phyloP scores from a whole-genome alignment of 2,888 invertebrate genomes.

The Globia sparganii region DNA sequence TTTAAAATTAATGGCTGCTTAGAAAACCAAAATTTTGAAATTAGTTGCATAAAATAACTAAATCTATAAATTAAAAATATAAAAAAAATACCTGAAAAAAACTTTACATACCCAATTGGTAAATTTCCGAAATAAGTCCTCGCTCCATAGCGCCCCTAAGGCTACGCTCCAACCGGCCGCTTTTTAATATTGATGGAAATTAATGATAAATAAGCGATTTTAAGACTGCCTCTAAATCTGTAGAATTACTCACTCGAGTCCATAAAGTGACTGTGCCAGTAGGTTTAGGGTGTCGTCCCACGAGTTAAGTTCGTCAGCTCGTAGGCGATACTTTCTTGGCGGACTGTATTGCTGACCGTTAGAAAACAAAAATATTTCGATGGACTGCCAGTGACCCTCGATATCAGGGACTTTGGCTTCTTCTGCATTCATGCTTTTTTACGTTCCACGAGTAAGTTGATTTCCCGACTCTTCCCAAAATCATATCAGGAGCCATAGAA shows the following conservation, averaged over 20 bases:
- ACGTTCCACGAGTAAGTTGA: not conserved
- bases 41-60: too few relatives aligned
- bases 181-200: too few relatives aligned
- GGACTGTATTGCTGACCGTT: conserved; percentile 83
- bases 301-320: conserved; percentile 72
- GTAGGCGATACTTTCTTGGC: conserved; percentile 83
- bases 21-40: too few relatives aligned
- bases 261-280: conserved; percentile 81
- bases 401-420: conserved; percentile 66
- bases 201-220: too few relatives aligned
- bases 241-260: conserved; percentile 77
- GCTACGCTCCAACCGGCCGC: too few relatives aligned
- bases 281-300: conserved; percentile 78
- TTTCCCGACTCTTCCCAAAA: not conserved
- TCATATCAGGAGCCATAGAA: conserved; percentile 23
- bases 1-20: too few relatives aligned
- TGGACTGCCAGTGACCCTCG: conserved; percentile 67
- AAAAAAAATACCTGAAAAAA: too few relatives aligned
- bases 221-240: too few relatives aligned
- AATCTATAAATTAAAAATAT: too few relatives aligned
- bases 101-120: too few relatives aligned
- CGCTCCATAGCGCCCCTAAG: too few relatives aligned
- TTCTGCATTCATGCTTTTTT: conserved; percentile 47
- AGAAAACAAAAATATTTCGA: conserved; percentile 83
- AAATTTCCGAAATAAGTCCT: too few relatives aligned